These are phyloP conservation scores for Eupeodes luniger DNA, from an alignment of 2,888 invertebrate species.

Conservation along the genomic window DNA sequence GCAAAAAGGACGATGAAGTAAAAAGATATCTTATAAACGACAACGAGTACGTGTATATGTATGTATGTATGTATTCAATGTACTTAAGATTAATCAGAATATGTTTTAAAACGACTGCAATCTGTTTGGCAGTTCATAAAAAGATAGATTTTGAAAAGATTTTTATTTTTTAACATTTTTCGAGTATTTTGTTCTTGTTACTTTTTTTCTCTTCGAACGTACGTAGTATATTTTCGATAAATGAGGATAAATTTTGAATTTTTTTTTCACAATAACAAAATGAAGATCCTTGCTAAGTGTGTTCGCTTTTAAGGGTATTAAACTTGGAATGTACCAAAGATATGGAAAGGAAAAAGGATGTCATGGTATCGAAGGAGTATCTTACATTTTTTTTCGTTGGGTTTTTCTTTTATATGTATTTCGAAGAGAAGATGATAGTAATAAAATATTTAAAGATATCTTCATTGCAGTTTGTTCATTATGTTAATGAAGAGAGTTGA, in stretches of 20 bases:
- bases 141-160: slow-evolving; percentile 55
- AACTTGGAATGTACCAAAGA: background rate
- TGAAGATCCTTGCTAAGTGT: slow-evolving; percentile 5
- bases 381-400: background rate
- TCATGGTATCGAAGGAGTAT: background rate
- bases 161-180: background rate
- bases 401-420: background rate
- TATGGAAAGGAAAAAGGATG: background rate
- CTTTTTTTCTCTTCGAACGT: background rate
- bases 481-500: slow-evolving; percentile 26
- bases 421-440: slow-evolving; percentile 30
- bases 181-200: background rate
- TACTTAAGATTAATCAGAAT: slow-evolving; percentile 61
- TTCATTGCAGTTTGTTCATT: slow-evolving; percentile 42
- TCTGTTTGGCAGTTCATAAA: slow-evolving; percentile 68
- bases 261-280: slow-evolving; percentile 53
- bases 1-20: slow-evolving; percentile 1
- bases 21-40: background rate
- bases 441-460: slow-evolving; percentile 35
- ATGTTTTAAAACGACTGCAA: slow-evolving; percentile 56
- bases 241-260: slow-evolving; percentile 63
- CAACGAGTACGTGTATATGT: background rate
- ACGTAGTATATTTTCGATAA: background rate
- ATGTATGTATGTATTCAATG: background rate
- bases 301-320: slow-evolving; percentile 1